phyloP scores from a whole-genome alignment of 2,888 invertebrate species.

The Osmoderma eremita region DNA sequence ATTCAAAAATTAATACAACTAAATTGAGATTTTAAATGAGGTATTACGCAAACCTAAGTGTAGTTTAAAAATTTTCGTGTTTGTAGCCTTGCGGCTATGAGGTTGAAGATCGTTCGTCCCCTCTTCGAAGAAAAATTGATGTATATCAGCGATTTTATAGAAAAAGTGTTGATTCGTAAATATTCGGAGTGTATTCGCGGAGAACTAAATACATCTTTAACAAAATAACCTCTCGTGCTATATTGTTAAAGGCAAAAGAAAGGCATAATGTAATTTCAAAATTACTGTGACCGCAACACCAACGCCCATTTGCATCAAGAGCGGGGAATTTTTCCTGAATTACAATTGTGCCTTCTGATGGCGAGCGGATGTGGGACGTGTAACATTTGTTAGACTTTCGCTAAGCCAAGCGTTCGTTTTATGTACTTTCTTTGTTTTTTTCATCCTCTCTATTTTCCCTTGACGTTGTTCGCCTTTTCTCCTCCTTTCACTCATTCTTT shows the following conservation, averaged over 20 bases:
- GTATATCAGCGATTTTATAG: not conserved
- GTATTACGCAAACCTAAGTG: no score
- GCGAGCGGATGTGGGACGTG: not conserved
- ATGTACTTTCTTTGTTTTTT: conserved; percentile 10
- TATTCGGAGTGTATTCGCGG: no score
- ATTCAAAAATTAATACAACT: no score
- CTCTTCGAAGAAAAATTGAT: no score
- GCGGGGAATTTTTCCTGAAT: conserved; percentile 18
- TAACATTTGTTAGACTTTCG: conserved; percentile 26
- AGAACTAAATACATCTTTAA: no score
- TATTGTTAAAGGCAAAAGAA: not conserved
- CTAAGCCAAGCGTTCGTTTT: conserved; percentile 28
- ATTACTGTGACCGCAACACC: not conserved
- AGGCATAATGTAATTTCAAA: conserved; percentile 7
- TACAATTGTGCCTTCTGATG: not conserved
- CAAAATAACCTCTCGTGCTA: not conserved
- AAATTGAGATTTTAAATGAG: no score
- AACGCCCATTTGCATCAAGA: conserved; percentile 19
- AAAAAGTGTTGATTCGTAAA: no score
- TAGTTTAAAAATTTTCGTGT: no score
- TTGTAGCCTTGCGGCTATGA: no score
- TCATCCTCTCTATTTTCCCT: not conserved
- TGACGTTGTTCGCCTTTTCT: conserved; percentile 1
- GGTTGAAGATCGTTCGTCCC: conserved; percentile 5
- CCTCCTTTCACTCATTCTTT: conserved; percentile 9